Percentiles rank a stretch among this genome's conserved stretches.
These are phyloP conservation scores for Coelopa frigida DNA, from an alignment of 1,140 invertebrate species.

Conservation along the genomic window DNA sequence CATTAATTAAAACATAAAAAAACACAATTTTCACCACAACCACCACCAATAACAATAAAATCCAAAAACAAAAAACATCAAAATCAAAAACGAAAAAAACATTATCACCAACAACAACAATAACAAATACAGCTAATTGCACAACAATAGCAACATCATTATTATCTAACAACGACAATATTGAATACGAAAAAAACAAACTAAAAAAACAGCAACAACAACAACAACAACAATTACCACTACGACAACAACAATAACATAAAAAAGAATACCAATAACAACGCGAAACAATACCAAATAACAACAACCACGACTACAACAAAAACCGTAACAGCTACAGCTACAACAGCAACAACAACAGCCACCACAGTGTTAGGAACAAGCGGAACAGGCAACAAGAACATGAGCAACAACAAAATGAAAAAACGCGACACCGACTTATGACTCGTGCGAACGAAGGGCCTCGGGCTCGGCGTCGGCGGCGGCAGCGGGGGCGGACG, in stretches of 20 bases:
- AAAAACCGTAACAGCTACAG: neutral
- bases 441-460: constrained; percentile 43
- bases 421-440: constrained; percentile 44
- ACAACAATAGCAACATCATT: constrained; percentile 3
- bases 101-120: neutral
- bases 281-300: constrained; percentile 13
- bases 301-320: constrained; percentile 14
- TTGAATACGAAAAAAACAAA: too few relatives aligned
- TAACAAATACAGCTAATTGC: neutral
- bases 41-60: neutral
- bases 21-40: too few relatives aligned
- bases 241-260: constrained; percentile 1
- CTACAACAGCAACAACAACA: constrained; percentile 6
- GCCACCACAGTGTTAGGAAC: constrained; percentile 27
- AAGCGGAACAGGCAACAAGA: too few relatives aligned
- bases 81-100: neutral
- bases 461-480: constrained; percentile 21
- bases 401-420: constrained; percentile 42
- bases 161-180: too few relatives aligned
- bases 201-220: too few relatives aligned
- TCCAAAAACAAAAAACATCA: neutral
- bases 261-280: constrained; percentile 1
- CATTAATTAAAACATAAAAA: too few relatives aligned
- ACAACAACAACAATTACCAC: constrained; percentile 6
- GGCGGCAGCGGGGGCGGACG: constrained; percentile 34